These are phyloP conservation scores for Antheraea assamensis DNA, from an alignment of 2,888 invertebrate genomes.

Conservation along the genomic window DNA sequence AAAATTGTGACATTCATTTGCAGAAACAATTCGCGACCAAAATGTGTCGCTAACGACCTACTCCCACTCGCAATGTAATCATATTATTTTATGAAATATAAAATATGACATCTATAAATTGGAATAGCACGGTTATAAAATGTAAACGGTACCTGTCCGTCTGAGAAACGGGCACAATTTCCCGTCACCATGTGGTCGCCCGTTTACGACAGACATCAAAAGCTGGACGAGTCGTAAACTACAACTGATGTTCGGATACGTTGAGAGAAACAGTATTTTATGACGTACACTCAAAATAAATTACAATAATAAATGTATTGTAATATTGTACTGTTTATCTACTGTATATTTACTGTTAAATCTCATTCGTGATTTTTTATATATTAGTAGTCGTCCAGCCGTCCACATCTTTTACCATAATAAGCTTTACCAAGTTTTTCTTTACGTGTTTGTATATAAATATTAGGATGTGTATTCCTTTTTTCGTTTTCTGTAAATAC, in stretches of 20 bases:
- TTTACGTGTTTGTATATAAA: no score
- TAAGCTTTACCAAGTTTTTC: no score
- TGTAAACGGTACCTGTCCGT: conserved; percentile 19
- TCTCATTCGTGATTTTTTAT: no score
- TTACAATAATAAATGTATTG: conserved; percentile 4
- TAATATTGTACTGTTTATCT: background rate
- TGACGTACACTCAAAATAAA: background rate
- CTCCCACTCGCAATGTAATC: background rate
- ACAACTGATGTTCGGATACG: conserved; percentile 14
- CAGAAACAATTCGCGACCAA: background rate
- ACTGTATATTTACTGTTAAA: background rate
- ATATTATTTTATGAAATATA: conserved; percentile 14
- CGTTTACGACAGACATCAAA: conserved; percentile 22
- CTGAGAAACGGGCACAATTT: conserved; percentile 21
- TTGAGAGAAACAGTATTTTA: conserved; percentile 8
- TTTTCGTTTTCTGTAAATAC: background rate
- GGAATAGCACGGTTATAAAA: conserved; percentile 15
- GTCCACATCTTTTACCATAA: no score
- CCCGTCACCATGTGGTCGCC: conserved; percentile 18
- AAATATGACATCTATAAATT: conserved; percentile 15
- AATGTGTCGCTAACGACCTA: background rate
- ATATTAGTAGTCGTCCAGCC: no score
- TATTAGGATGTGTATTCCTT: no score
- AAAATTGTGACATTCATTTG: background rate
- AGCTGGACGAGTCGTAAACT: conserved; percentile 19